Evolutionary conservation across 1,140 invertebrate species (phyloP), one percentile per base, ranked within the genome.

Genomic region (Galleria mellonella): DNA sequence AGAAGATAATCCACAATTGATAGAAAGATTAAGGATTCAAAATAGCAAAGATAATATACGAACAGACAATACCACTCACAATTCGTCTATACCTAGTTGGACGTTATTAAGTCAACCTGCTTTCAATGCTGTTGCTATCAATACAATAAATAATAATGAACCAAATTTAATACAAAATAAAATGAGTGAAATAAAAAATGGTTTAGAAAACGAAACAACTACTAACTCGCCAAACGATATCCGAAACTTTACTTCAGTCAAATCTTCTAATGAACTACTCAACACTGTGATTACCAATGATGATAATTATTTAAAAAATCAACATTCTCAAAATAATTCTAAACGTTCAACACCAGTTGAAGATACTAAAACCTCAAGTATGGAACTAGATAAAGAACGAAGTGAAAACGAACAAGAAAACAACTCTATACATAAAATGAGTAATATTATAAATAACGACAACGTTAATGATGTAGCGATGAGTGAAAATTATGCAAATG

Each of bases 261-360:
- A 56, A 61, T 71, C 56, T n/a, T 78, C 77, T 2, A 70, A 64
- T 15, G 65, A 77, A 48, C 43, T 83, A 40, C 57, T 83, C 2
- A 69, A 59, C 28, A 62, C 64, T 14, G 30, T 72, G 13, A 57
- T 51, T 23, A 29, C 46, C 51, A 42, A 43, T 32, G 36, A 51
- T 9, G 37, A 41, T 31, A 27, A 47, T 10, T n/a, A 9, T 11
- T 12, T 23, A 6, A 28, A 38, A 32, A 37, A 27, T 15, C 9
- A 39, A 23, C 10, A 30, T 29, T 29, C 42, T 8, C 39, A 9
- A 8, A 9, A 42, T 30, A 37, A 11, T 31, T 32, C 32, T 1
- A 15, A 35, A 9, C 14, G 39, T 29, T 23, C 38, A 40, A 31
- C 35, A 36, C 9, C 30, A 41, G 3, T 23, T 29, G 31, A 46